Evolutionary conservation across 2,888 invertebrate species (phyloP), one percentile per base, ranked within the genome.

Genomic region (Parnassius smintheus): DNA sequence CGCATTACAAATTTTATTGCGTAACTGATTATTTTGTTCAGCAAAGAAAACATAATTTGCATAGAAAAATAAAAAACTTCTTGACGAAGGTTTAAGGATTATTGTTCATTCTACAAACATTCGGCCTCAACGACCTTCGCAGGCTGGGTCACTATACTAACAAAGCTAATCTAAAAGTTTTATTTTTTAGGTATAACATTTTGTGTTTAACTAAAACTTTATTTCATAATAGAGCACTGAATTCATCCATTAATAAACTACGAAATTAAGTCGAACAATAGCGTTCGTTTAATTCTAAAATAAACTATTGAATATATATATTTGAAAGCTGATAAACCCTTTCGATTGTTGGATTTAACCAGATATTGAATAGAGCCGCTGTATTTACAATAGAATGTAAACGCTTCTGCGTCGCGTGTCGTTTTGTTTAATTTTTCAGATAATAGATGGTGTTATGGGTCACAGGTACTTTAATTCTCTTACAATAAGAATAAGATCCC

Each of bases 291-390:
- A 51, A 51, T 49, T 25, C 60, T 35, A 51, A 45, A 56, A 61
- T 55, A 55, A 55, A 50, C 42, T 42, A 55, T 50, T 9, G 55
- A 55, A 55, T 61, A 50, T 25, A 60, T 18, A 50, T 61, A 56
- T 56, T 45, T 13, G 45, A 61, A 56, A 61, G 44, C 55, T 50
- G 55, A 50, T 54, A 61, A 55, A 55, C 55, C 55, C 42, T 44
- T 42, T 25, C 44, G n/a, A 45, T 56, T 51, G 61, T 61, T 44
- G 35, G 51, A 61, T 56, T 61, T 56, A 55, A 55, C 61, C 22
- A 55, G 50, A 25, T 61, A 48, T 56, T 51, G 50, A 61, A 61
- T 56, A 45, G 50, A 51, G 35, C 45, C 12, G 9, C 13, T 45
- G 25, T 13, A 50, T n/a, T 50, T n/a, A 55, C 49, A 61, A 61